Percentiles rank a stretch among this genome's conserved stretches.
Evolutionary conservation across 1,140 invertebrate genomes (phyloP).

Genomic region (Drosophila prosaltans): DNA sequence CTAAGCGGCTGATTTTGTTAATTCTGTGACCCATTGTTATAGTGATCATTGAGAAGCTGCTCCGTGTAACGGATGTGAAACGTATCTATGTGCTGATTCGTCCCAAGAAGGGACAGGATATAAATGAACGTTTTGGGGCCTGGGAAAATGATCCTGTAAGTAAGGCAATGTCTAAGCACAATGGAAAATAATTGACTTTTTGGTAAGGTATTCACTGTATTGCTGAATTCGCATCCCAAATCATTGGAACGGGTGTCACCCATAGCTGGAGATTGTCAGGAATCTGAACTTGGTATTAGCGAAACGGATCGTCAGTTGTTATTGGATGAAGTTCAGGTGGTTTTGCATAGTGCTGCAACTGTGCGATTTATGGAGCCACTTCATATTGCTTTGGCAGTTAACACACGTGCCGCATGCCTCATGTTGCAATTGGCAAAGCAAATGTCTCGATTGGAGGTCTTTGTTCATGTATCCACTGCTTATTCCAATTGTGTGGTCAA

Average conservation of each 20-base stretch:
- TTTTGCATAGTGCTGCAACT: constrained; percentile 94
- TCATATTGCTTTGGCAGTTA: constrained; percentile 85
- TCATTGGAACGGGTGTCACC: constrained; percentile 61
- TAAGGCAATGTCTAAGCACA: neutral
- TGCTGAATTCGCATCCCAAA: constrained; percentile 36
- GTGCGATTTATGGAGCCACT: constrained; percentile 92
- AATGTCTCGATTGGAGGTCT: constrained; percentile 87
- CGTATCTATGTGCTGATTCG: constrained; percentile 91
- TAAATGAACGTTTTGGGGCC: constrained; percentile 87
- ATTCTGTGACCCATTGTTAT: constrained; percentile 32
- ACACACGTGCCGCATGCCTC: constrained; percentile 85
- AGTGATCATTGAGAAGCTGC: constrained; percentile 91
- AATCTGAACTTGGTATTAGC: constrained; percentile 88
- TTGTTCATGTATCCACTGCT: constrained; percentile 90
- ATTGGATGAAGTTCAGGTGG: constrained; percentile 85
- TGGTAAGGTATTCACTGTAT: constrained; percentile 41
- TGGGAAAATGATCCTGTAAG: constrained; percentile 85
- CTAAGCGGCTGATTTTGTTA: constrained; percentile 26
- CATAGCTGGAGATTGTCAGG: constrained; percentile 85
- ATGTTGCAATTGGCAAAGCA: constrained; percentile 85
- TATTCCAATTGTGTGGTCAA: constrained; percentile 87
- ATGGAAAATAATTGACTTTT: neutral
- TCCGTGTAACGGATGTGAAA: constrained; percentile 88
- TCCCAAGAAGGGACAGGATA: constrained; percentile 89
- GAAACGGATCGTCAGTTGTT: constrained; percentile 84